These are phyloP conservation scores for Phytoseiulus persimilis DNA, from an alignment of 2,888 invertebrate species.

Conservation along the genomic window DNA sequence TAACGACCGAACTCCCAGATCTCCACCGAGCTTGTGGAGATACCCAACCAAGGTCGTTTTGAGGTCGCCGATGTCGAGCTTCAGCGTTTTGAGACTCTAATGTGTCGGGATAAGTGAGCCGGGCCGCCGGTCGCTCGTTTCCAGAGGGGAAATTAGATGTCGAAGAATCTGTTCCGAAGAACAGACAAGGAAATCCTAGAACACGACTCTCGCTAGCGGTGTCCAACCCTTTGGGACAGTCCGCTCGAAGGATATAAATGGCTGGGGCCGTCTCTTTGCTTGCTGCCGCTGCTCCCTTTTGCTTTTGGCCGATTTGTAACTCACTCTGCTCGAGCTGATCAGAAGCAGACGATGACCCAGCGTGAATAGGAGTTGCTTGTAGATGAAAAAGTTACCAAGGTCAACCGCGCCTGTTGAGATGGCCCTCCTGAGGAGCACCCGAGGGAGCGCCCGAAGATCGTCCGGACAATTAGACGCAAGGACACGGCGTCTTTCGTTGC, in stretches of 20 bases:
- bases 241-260: background rate
- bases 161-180: background rate
- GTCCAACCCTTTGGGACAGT: background rate
- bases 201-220: background rate
- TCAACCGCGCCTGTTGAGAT: background rate
- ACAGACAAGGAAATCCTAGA: background rate
- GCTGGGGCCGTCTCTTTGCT: background rate
- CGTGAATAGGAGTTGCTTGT: background rate
- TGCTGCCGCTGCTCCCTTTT: background rate
- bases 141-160: background rate
- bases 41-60: background rate
- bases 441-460: background rate
- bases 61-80: background rate
- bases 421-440: too few species aligned
- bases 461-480: background rate
- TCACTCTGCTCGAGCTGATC: background rate
- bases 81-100: background rate
- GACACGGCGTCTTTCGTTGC: background rate
- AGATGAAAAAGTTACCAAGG: constrained; percentile 5
- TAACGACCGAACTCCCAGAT: too few species aligned
- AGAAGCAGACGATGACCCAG: background rate
- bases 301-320: background rate
- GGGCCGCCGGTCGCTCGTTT: background rate
- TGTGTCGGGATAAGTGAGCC: background rate
- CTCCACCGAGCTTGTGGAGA: too few species aligned